Evolutionary conservation across 1,140 invertebrate genomes (phyloP), one percentile per base, ranked within the genome.

Genomic region (Drosophila erecta): DNA sequence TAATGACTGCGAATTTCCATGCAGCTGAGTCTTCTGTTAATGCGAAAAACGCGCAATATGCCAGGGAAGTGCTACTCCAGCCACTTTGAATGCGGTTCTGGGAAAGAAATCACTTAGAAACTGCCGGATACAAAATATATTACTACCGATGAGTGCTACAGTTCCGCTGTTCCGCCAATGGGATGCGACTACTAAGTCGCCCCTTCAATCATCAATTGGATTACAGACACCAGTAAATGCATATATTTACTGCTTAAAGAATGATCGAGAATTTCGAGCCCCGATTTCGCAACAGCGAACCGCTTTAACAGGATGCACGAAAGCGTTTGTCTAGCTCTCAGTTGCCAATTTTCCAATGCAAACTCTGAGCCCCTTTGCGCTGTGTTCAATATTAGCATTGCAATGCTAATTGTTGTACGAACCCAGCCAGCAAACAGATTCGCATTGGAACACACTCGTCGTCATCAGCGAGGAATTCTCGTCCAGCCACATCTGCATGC

Each of bases 1-100:
- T 72, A 72, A 75, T 75, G 46, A 57, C 60, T 66, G 72, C 72
- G 58, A 76, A 76, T 76, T 66, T 76, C 47, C 60, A 59, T 57
- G 40, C 49, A 76, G 30, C 56, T 41, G 43, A 40, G 64, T 35
- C 38, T 30, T 60, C 67, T 58, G 53, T 76, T 70, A 47, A 33
- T 47, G 65, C 43, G 27, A 50, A 60, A 43, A 65, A 67, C 51
- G 35, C 11, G 44, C 27, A 64, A 69, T 20, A 33, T 41, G 49
- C 49, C 33, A 33, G 17, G 14, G 15, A 17, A 10, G 40, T 65
- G 65, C 60, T 12, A 33, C 17, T 7, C 59, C 40, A 20, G 6
- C 27, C 27, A 17, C 12, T 8, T n/a, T 35, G 11, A 3, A 22
- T 33, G 5, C 38, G 61, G 20, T 62, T 62, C 60, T 62, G 38